Evolutionary conservation across 2,888 invertebrate genomes (phyloP), one percentile per base, ranked within the genome.

Genomic region (Galerucella pusilla): DNA sequence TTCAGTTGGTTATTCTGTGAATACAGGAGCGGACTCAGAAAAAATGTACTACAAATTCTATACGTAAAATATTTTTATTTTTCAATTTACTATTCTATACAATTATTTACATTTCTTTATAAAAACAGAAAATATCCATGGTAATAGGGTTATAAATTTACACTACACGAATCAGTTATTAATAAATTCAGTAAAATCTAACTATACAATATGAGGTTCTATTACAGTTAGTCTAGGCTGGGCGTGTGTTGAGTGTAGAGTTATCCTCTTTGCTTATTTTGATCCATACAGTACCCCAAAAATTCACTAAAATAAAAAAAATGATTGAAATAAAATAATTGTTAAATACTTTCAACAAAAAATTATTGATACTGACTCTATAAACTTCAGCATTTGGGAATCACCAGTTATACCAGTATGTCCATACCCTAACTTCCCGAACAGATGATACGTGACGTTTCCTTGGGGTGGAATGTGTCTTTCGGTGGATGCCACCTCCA

Each of bases 331-430:
- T 57, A 46, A 71, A 49, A 28, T 54, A 2, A 28, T 16, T 63
- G 2, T 49, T 14, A 0, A 4, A 12, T 49, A 12, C 14, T 49
- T 14, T 49, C 14, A 49, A 12, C 4, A 12, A 49, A 28, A 45
- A 64, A 3, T 9, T 64, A 66, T 67, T 28, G n/a, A 11, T n/a
- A 81, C 81, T 81, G 83, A 86, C 86, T 79, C 74, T 63, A 86
- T 83, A 80, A 80, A 84, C 63, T 78, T 70, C 16, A 84, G 83
- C 20, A 86, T 71, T 45, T 82, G 78, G 12, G 84, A 81, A 80
- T 85, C 84, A 28, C 75, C 74, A 35, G 81, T 81, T 46, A 85
- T 80, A 57, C 81, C 80, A 73, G 82, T 76, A 79, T 87, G 87
- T 68, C 81, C 75, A 77, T 83, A 84, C 10, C 83, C 80, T 14